Base-by-base conservation (phyloP, 2,888 invertebrate species). In the Xanthostigma xanthostigma region DNA sequence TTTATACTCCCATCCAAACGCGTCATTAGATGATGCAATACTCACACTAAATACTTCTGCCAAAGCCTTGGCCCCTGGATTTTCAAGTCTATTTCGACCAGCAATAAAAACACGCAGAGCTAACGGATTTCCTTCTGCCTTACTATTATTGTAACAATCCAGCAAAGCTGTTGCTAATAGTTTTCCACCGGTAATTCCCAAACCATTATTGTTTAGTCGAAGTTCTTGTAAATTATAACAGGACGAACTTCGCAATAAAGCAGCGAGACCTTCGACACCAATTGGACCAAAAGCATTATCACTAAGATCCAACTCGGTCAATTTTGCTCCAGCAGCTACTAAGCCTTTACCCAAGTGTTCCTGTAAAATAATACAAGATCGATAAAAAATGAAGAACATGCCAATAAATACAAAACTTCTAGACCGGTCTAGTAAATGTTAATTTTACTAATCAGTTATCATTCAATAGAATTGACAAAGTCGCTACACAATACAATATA, bases 231-330 rank as follows among this genome's bases (percentile, higher is more conserved):
- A 68, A 2, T 85, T 79, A 58, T 81, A 90, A 64, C 95, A 95
- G 0, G 87, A 80, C 1, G 83, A 76, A 41, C 93, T 92, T 54
- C 80, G 78, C 38, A 98, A 67, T 14, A 97, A 71, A 12, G 82
- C 79, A 0, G 86, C 85, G 9, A 97, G 71, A 0, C 93, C 94
- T 55, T 84, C 78, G 42, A 95, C 88, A 33, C 95, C 97, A 56
- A 93, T 88, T 0, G 96, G 95, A 0, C 96, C 97, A 57, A 97
- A 85, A 0, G 97, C 97, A 67, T 97, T 96, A 67, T 98, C 96
- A 64, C 95, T 95, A 9, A 98, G 74, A 62, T 98, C 94, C 9
- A 98, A 66, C 48, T 89, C 86, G 0, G 80, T 78, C 1, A 98
- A 74, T 2, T 79, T 73, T 0, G 90, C 89, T 0, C 81, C 81